Conservation (phyloP, 2,888 invertebrate genomes). For the Leptodirus hochenwartii region DNA sequence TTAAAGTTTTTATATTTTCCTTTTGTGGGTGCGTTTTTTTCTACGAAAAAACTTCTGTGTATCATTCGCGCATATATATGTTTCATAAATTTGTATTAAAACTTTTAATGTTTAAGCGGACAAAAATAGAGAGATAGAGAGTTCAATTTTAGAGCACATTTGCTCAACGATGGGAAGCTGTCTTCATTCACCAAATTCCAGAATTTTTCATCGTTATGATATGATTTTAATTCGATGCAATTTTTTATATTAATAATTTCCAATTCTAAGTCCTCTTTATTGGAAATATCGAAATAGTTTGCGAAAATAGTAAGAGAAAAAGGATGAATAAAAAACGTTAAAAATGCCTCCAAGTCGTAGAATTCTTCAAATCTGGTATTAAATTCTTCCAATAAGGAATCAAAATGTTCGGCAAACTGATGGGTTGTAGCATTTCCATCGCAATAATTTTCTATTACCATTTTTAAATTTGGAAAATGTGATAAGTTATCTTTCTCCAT, state of each 20-base stretch:
- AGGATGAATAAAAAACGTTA: slow-evolving; percentile 1
- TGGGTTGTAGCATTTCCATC: slow-evolving; percentile 1
- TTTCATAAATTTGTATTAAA: no score
- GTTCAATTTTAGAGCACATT: slow-evolving; percentile 9
- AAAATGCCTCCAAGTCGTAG: no score
- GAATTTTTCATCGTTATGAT: slow-evolving; percentile 8
- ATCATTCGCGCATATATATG: no score
- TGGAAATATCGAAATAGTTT: slow-evolving; percentile 8
- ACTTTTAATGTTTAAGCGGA: no score
- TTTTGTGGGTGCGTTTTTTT: no score
- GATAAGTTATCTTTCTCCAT: slow-evolving; percentile 1
- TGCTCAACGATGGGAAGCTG: slow-evolving; percentile 7
- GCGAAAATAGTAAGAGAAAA: slow-evolving; percentile 6
- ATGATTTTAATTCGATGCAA: slow-evolving; percentile 9
- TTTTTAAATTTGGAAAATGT: slow-evolving; percentile 1
- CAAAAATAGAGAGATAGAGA: no score
- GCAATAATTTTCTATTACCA: slow-evolving; percentile 2
- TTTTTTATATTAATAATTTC: slow-evolving; percentile 10
- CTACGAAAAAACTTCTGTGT: no score
- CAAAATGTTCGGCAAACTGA: slow-evolving; percentile 2
- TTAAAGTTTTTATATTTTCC: no score
- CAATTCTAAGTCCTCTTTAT: slow-evolving; percentile 9
- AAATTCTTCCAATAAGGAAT: not conserved
- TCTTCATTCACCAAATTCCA: slow-evolving; percentile 8
- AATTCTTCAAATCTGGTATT: no score